Base-by-base conservation (phyloP, 2,888 invertebrate species). In the Acleris cristana region DNA sequence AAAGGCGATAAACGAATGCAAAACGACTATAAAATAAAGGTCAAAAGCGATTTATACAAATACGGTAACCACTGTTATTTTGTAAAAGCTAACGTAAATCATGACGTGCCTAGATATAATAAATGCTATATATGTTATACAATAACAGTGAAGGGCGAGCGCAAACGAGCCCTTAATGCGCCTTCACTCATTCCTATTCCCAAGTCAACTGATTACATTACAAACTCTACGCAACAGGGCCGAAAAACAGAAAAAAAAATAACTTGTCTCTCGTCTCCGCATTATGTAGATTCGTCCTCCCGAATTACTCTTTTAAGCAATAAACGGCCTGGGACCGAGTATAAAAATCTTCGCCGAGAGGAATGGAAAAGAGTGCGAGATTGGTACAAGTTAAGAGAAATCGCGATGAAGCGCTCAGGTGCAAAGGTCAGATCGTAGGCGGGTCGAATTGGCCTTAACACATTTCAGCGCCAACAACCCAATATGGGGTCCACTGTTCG, bases 291-390 rank as follows among this genome's bases (percentile, higher is more conserved):
- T 90, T 85, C 82, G 83, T 85, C 84, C 81, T 83, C 78, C 79
- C 75, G 86, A 89, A 89, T 89, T 88, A 89, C 90, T 89, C 89
- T 89, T 90, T 89, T 87, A 85, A 83, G 88, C 87, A 87, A 89
- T 89, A 90, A 90, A 90, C 86, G 85, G 83, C 80, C 80, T 82
- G 82, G 79, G 84, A 85, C 81, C 80, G 80, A 81, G 84, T 85
- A 87, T 84, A 86, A 88, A 88, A 89, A 86, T 88, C 86, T 87
- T 85, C 84, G 82, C 79, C 77, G 70, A 70, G 77, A 81, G 81
- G 78, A 81, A 81, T 82, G 80, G 80, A 79, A 77, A 71, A 68
- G 69, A 69, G 59, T 64, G 58, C 69, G 70, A 51, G 55, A 26
- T 34, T 71, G 74, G 73, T 34, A 48, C 64, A 73, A 74, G 71